These are phyloP conservation scores for Peribatodes rhomboidaria DNA, from an alignment of 2,888 invertebrate genomes.

Conservation along the genomic window DNA sequence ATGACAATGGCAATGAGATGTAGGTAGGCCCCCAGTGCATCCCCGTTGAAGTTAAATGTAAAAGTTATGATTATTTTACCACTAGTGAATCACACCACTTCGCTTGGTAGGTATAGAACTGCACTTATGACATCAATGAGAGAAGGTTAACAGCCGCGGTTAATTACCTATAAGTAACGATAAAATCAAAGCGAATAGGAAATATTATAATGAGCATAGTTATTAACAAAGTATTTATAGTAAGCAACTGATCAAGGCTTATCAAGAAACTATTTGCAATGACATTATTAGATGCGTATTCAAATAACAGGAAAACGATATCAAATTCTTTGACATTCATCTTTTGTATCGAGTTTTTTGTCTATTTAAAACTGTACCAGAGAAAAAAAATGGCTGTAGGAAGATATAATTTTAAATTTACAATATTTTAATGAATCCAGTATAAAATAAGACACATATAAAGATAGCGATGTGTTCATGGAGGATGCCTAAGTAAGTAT, in stretches of 20 bases:
- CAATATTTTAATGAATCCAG: too few species aligned
- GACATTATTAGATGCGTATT: neutral
- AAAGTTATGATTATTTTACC: neutral
- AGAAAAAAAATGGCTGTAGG: too few species aligned
- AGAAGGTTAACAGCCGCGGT: neutral
- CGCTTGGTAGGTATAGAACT: neutral
- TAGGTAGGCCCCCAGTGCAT: neutral
- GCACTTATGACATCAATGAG: neutral
- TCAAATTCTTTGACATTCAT: too few species aligned
- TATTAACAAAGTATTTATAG: neutral
- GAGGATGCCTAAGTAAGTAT: too few species aligned
- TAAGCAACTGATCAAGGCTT: neutral
- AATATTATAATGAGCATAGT: neutral
- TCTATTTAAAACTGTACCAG: too few species aligned
- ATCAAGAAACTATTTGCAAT: neutral
- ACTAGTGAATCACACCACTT: neutral
- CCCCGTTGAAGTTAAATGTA: neutral
- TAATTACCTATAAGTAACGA: neutral
- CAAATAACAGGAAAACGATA: neutral
- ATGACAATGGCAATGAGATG: too few species aligned
- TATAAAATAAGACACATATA: too few species aligned
- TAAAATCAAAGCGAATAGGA: neutral
- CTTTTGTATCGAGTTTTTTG: too few species aligned
- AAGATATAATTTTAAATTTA: too few species aligned
- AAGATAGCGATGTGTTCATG: too few species aligned